These are phyloP conservation scores for Heterohyrax brucei DNA, from an alignment of 2,797 vertebrate genomes.

Conservation along the genomic window DNA sequence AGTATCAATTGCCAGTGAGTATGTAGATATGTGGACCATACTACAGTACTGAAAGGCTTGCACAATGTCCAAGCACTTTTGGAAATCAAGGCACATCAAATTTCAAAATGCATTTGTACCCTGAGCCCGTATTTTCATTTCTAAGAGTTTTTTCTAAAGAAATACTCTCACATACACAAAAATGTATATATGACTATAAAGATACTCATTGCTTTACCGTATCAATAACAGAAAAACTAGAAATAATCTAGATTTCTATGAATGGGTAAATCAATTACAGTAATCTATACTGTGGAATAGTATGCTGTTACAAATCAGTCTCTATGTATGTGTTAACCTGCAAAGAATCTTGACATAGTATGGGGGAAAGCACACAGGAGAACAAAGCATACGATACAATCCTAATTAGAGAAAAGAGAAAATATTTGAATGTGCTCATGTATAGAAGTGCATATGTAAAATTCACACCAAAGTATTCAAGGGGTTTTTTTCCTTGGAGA, in stretches of 20 bases:
- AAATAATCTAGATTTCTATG: neutral
- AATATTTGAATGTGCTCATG: neutral
- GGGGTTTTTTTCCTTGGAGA: neutral
- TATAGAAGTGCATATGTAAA: neutral
- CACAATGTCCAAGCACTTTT: neutral
- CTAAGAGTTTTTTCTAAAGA: neutral
- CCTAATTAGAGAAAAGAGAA: conserved; percentile 10
- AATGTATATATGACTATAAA: neutral
- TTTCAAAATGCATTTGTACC: neutral
- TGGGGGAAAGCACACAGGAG: too few relatives aligned
- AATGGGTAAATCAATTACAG: neutral
- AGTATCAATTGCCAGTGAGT: neutral
- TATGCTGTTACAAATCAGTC: neutral
- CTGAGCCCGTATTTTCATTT: neutral
- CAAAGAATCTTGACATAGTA: neutral
- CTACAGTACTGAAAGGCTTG: neutral
- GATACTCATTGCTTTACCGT: neutral
- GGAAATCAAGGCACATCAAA: neutral
- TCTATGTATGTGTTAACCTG: neutral
- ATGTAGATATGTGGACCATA: neutral
- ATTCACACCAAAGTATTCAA: neutral
- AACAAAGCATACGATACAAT: neutral
- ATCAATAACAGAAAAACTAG: neutral
- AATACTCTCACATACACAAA: neutral
- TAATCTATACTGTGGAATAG: neutral